Conservation (phyloP, 2,797 vertebrate species). For the Hyperoplus lanceolatus region DNA sequence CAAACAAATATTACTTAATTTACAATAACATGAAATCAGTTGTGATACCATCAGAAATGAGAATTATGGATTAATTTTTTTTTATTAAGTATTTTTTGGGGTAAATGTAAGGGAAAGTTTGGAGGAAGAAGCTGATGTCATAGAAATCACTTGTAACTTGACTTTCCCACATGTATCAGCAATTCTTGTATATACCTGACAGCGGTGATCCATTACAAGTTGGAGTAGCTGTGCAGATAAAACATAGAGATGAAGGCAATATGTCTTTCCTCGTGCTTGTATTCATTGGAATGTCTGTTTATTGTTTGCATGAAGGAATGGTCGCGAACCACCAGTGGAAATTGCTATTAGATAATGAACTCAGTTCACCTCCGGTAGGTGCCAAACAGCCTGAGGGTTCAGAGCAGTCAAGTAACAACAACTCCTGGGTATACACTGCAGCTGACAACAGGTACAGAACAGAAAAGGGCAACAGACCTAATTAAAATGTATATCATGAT, state of each 20-base stretch:
- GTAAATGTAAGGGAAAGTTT: slow-evolving; percentile 5
- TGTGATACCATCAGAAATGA: not conserved
- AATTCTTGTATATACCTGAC: slow-evolving; percentile 12
- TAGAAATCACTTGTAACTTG: not conserved
- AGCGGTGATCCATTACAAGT: slow-evolving; percentile 26
- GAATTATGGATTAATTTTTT: too few relatives aligned
- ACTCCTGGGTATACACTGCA: slow-evolving; percentile 73
- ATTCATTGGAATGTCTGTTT: slow-evolving; percentile 56
- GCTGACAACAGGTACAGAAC: slow-evolving; percentile 68
- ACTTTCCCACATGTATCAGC: not conserved
- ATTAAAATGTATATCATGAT: slow-evolving; percentile 72
- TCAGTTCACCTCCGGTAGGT: slow-evolving; percentile 70
- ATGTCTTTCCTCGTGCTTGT: slow-evolving; percentile 21
- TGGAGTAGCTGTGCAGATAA: slow-evolving; percentile 5
- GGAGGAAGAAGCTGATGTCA: slow-evolving; percentile 14
- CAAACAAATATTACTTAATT: not conserved
- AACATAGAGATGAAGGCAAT: slow-evolving; percentile 35
- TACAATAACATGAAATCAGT: not conserved
- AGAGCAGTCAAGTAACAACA: slow-evolving; percentile 79
- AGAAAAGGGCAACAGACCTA: slow-evolving; percentile 67
- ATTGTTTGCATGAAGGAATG: slow-evolving; percentile 61
- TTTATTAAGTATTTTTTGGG: not conserved
- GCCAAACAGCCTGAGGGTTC: slow-evolving; percentile 78
- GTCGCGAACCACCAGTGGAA: slow-evolving; percentile 62
- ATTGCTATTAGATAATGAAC: slow-evolving; percentile 80